A percentile compares a stretch with the other conserved stretches of the same genome.
phyloP scores from a whole-genome alignment of 2,797 vertebrate species.

The Epinephelus malabaricus region DNA sequence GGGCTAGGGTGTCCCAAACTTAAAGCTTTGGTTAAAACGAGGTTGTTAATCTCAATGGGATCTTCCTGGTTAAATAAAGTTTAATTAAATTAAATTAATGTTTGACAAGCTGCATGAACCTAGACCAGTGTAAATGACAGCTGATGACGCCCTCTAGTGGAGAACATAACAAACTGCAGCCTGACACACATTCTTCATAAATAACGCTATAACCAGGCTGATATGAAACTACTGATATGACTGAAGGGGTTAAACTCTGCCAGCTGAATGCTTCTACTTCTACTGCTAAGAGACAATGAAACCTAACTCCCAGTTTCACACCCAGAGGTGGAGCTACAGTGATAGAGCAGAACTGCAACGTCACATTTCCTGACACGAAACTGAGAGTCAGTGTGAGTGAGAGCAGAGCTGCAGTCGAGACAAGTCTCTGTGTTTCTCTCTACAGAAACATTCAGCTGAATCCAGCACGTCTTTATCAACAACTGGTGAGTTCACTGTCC shows the following conservation, averaged over 20 bases:
- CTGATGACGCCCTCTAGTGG: constrained; percentile 6
- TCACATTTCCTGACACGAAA: not conserved
- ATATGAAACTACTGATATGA: not conserved
- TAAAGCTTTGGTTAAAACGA: not conserved
- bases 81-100: no score
- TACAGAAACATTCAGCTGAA: not conserved
- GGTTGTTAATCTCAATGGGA: no score
- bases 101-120: not conserved
- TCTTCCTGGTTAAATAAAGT: no score
- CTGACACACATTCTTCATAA: not conserved
- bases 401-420: not conserved
- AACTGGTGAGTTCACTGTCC: constrained; percentile 18
- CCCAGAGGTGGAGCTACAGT: no score
- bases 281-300: no score
- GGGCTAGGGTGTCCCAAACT: no score
- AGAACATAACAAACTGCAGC: not conserved
- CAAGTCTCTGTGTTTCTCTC: not conserved
- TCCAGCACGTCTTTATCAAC: not conserved
- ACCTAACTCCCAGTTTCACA: no score
- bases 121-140: not conserved
- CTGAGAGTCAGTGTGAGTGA: not conserved
- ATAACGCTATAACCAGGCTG: accelerated
- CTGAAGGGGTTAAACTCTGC: not conserved
- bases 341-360: no score
- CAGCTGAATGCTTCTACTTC: no score